Conservation (phyloP, 2,888 invertebrate species). For the Netelia inedita region DNA sequence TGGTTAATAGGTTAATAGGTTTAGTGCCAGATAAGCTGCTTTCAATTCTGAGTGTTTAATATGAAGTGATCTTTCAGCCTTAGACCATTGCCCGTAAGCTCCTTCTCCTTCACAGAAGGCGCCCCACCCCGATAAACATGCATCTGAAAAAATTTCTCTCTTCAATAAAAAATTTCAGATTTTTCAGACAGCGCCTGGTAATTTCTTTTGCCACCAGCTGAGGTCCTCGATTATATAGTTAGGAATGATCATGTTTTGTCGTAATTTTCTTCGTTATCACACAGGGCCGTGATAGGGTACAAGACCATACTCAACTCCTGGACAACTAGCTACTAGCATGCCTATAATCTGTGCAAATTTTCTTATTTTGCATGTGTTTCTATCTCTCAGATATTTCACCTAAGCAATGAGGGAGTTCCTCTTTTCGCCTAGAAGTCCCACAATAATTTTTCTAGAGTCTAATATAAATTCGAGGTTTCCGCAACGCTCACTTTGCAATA, state of each 20-base stretch:
- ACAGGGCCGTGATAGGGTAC: constrained; percentile 17
- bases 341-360: constrained; percentile 63
- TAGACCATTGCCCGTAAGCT: constrained; percentile 23
- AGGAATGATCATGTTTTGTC: constrained; percentile 19
- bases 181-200: constrained; percentile 11
- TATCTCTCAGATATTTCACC: background rate
- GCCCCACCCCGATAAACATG: constrained; percentile 70
- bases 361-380: constrained; percentile 47
- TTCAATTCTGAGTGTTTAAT: constrained; percentile 18
- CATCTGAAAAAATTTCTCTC: constrained; percentile 65
- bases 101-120: constrained; percentile 40
- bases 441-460: constrained; percentile 31
- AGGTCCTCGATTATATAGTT: constrained; percentile 40
- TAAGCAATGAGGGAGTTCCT: background rate
- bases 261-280: constrained; percentile 2
- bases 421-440: constrained; percentile 29
- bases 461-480: constrained; percentile 56
- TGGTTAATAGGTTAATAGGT: constrained; percentile 1
- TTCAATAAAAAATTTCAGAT: constrained; percentile 32
- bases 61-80: background rate
- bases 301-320: too few species aligned
- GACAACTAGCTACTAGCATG: constrained; percentile 6
- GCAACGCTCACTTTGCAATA: constrained; percentile 21
- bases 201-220: constrained; percentile 61
- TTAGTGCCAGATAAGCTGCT: constrained; percentile 15